Base-by-base conservation (phyloP, 2,113 vertebrate genomes). In the Albula glossodonta region DNA sequence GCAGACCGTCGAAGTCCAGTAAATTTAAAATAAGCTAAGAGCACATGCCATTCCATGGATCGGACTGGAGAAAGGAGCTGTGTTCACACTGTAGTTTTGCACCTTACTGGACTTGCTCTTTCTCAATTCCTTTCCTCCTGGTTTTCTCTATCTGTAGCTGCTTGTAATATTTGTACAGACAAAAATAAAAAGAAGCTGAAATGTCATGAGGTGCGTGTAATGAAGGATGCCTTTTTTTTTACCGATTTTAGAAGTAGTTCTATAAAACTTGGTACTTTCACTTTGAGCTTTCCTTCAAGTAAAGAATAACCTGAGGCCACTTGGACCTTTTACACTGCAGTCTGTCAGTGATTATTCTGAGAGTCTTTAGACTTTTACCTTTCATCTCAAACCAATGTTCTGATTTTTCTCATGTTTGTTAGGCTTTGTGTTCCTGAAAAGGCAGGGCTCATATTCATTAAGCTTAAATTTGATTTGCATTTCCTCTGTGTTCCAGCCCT, bases 401-500 rank as follows among this genome's bases (percentile, higher is more conserved):
- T 56, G 2, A 56, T 56, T 6, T 56, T 56, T 56, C 53, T 56
- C 31, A 41, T 41, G 31, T 41, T 41, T 41, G 53, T 56, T 6
- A 12, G 80, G 66, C 48, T 92, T 56, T 88, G 82, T 83, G 80
- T 87, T 41, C 49, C n/a, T 91, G 90, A 85, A 78, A 87, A 91
- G 91, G 88, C 81, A 41, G 31, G 31, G 31, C 31, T 41, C 31
- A 41, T 41, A 41, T 41, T 41, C 31, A 1, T 94, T 93, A 91
- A 78, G 85, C 87, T n/a, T n/a, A 70, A 70, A 70, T n/a, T n/a
- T 19, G 15, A 66, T 66, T 19, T 5, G 60, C 22, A 19, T 66
- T 66, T 66, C 60, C 60, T 66, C 60, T 86, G 63, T 70, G 91
- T 92, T 95, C 94, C 89, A 91, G 91, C 92, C 91, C 90, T 94